phyloP scores from a whole-genome alignment of 1,140 invertebrate species.

The Caenorhabditis briggsae region DNA sequence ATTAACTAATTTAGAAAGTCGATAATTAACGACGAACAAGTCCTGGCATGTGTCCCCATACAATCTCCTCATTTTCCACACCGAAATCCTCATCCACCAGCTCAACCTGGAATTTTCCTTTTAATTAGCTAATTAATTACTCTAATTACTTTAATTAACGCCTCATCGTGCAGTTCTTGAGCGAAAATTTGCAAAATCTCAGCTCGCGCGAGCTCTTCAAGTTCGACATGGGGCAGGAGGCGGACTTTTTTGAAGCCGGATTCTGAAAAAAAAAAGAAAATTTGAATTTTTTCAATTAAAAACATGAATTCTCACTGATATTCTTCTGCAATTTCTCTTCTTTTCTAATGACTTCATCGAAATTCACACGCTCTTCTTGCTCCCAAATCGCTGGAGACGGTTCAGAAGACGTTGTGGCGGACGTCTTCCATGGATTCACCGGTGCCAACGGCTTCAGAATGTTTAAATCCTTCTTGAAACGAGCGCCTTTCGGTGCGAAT shows the following conservation, averaged over 20 bases:
- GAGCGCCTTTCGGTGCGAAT: slow-evolving; percentile 8
- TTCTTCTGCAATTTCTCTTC: slow-evolving; percentile 27
- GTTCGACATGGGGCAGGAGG: not conserved
- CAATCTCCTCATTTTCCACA: not conserved
- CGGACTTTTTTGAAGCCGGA: slow-evolving; percentile 15
- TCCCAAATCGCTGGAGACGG: too few species aligned
- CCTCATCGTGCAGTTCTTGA: not conserved
- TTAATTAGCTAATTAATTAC: not conserved
- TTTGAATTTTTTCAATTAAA: not conserved
- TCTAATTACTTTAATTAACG: not conserved
- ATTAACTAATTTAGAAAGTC: not conserved
- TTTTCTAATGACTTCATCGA: slow-evolving; percentile 15
- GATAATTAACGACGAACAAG: slow-evolving; percentile 36
- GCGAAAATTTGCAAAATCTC: slow-evolving; percentile 5
- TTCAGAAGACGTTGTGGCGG: not conserved
- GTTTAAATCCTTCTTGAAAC: slow-evolving; percentile 17
- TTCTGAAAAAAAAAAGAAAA: not conserved
- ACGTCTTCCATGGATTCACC: slow-evolving; percentile 13
- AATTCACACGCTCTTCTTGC: not conserved
- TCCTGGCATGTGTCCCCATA: slow-evolving; percentile 38
- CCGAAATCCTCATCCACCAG: not conserved
- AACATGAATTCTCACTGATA: not conserved
- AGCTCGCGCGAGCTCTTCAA: not conserved
- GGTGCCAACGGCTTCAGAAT: slow-evolving; percentile 26
- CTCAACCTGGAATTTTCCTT: not conserved